These are phyloP conservation scores for Troides oblongomaculatus DNA, from an alignment of 2,888 invertebrate genomes.

Conservation along the genomic window DNA sequence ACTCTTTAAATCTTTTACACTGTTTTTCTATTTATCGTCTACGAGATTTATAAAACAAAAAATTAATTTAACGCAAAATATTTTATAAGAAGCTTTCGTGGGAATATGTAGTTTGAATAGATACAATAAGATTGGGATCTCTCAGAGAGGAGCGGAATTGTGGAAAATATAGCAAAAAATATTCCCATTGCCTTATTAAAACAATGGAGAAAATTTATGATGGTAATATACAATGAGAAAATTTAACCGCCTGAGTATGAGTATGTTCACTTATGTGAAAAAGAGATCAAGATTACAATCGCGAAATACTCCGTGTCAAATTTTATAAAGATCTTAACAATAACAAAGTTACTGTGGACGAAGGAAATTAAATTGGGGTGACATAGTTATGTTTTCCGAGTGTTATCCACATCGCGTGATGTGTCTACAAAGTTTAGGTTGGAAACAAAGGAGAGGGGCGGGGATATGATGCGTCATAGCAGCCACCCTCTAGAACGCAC, in stretches of 20 bases:
- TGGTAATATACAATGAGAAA: conserved; percentile 32
- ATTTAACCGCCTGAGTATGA: conserved; percentile 27
- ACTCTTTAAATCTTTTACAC: too few species aligned
- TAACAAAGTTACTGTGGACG: not conserved
- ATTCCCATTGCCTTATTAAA: conserved; percentile 37
- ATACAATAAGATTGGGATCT: conserved; percentile 28
- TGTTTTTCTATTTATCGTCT: too few species aligned
- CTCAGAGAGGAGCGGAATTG: conserved; percentile 31
- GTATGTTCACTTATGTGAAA: conserved; percentile 16
- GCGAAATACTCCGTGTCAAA: not conserved
- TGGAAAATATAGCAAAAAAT: conserved; percentile 31
- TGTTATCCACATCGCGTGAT: conserved; percentile 13
- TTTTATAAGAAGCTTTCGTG: conserved; percentile 6
- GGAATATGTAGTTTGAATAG: conserved; percentile 16
- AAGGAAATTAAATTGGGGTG: not conserved
- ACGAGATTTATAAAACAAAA: not conserved
- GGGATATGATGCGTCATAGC: conserved; percentile 71
- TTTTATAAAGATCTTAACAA: not conserved
- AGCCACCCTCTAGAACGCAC: conserved; percentile 53
- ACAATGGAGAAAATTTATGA: conserved; percentile 55
- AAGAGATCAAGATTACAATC: not conserved
- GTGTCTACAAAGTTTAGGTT: conserved; percentile 36
- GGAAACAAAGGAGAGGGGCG: conserved; percentile 51
- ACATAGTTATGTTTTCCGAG: conserved; percentile 1
- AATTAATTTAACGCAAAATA: not conserved